Evolutionary conservation across 1,140 invertebrate genomes (phyloP).

Genomic region (Anastrepha ludens): DNA sequence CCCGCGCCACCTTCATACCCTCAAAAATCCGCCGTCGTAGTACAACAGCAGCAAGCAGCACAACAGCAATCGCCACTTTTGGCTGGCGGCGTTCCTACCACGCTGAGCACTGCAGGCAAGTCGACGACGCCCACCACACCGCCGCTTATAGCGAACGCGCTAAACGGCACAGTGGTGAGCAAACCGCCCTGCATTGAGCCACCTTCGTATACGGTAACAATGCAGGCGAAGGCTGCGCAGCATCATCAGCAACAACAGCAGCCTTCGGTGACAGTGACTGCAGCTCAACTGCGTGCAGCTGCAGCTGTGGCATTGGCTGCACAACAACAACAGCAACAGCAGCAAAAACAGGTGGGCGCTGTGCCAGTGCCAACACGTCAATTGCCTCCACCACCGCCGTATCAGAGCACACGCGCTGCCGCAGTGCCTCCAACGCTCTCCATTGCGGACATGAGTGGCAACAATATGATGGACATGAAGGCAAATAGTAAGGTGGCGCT

Average conservation of each 20-base stretch:
- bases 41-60: conserved; percentile 80
- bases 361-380: conserved; percentile 74
- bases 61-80: conserved; percentile 74
- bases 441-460: conserved; percentile 66
- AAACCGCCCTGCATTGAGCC: conserved; percentile 88
- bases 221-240: conserved; percentile 88
- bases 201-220: conserved; percentile 92
- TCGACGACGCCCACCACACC: conserved; percentile 77
- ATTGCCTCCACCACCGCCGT: conserved; percentile 83
- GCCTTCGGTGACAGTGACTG: conserved; percentile 64
- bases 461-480: conserved; percentile 56
- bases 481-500: conserved; percentile 35
- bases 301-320: conserved; percentile 72
- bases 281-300: conserved; percentile 72
- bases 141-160: conserved; percentile 73
- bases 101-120: conserved; percentile 76
- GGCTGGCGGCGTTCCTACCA: conserved; percentile 66
- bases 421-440: conserved; percentile 69
- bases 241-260: conserved; percentile 70
- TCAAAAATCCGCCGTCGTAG: conserved; percentile 68
- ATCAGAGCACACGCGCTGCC: conserved; percentile 71
- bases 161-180: conserved; percentile 64
- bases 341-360: conserved; percentile 75
- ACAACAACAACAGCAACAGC: conserved; percentile 61
- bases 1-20: conserved; percentile 87